Conservation (phyloP, 1,140 invertebrate species). For the Brachionus manjavacas region DNA sequence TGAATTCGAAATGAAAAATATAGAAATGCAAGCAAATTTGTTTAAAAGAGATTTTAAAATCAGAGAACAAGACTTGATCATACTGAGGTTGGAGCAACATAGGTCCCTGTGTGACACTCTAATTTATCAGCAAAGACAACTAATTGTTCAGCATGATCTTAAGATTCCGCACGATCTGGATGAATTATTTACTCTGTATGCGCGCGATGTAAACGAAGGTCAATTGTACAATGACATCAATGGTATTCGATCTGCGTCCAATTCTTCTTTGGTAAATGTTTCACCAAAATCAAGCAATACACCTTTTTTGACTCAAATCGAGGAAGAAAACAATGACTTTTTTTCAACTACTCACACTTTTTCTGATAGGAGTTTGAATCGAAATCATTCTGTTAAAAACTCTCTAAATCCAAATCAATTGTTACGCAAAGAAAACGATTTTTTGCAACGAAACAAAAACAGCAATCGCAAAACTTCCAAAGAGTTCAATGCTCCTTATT, state of each 20-base stretch:
- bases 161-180: slow-evolving; percentile 71
- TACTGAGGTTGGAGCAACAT: slow-evolving; percentile 76
- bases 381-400: background rate
- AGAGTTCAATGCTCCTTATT: background rate
- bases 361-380: background rate
- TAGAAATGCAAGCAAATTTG: slow-evolving; percentile 78
- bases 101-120: slow-evolving; percentile 81
- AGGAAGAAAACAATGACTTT: slow-evolving; percentile 20
- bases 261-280: background rate
- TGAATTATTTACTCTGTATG: slow-evolving; percentile 77
- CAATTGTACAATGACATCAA: slow-evolving; percentile 35
- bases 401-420: background rate
- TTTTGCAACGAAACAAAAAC: background rate
- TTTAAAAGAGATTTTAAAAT: slow-evolving; percentile 77
- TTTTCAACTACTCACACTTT: background rate
- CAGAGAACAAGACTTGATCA: slow-evolving; percentile 71
- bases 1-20: slow-evolving; percentile 83
- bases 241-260: slow-evolving; percentile 29
- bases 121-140: slow-evolving; percentile 74
- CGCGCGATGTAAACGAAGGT: slow-evolving; percentile 60
- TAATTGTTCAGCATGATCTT: slow-evolving; percentile 70
- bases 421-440: background rate
- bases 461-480: slow-evolving; percentile 5
- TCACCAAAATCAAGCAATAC: background rate
- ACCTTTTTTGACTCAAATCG: slow-evolving; percentile 40